Base-by-base conservation (phyloP, 92 coral and sea anemone species). In the Meandrina meandrites region DNA sequence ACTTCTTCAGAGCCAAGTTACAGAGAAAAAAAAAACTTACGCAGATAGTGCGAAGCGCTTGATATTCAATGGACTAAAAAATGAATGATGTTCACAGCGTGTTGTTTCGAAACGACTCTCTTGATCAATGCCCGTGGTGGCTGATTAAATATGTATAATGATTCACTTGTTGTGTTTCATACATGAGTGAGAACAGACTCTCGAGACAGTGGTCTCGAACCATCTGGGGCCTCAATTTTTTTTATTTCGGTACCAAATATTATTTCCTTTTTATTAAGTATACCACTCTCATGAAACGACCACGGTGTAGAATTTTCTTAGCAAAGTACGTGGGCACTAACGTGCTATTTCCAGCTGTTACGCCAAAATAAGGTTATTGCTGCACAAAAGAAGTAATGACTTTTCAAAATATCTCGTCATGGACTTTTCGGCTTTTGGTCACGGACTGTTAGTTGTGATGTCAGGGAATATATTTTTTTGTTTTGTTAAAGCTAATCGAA, bases 331-430 rank as follows among this genome's bases (percentile, higher is more conserved):
- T 35, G 48, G 48, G 31, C 35, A 14, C 21, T 32, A 34, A 2
- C 5, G 8, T 18, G 51, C 78, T 22, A 18, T 19, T 40, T 19
- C 28, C 12, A 15, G 51, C 48, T 40, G 42, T 37, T 73, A 36
- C 78, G 51, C 9, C 73, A 68, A 27, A 7, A 16, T 34, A 36
- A 16, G n/a, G 47, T 72, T 72, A 35, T 36, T 36, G 48, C 22
- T 6, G 24, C 40, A 81, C 84, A 81, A 81, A 27, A 81, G 57
- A 64, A 42, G 45, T 66, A 66, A 64, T 66, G 54, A 15, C 76
- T 81, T 62, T 66, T 45, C 24, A 40, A 80, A 81, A 64, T 28
- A 9, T 81, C 75, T 42, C 76, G 76, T 81, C 58, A 81, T 31
- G 66, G 45, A 8, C 82, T 51, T 24, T 36, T 19, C 2, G 78